Base-by-base conservation (phyloP, 2,797 vertebrate species). In the Halcyon chelicuti region DNA sequence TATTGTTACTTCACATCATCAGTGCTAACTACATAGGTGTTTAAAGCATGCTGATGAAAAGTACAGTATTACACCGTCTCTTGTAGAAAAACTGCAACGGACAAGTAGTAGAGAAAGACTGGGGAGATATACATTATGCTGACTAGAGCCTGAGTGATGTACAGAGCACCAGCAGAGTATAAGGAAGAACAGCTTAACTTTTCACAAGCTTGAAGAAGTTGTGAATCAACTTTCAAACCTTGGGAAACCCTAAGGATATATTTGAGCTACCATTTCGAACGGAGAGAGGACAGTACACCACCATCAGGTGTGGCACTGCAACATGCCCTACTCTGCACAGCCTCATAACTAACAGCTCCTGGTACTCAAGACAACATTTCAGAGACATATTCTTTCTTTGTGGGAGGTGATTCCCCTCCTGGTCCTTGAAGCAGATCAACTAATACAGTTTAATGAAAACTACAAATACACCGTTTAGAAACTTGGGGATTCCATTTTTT, bases 371-470 rank as follows among this genome's bases (percentile, higher is more conserved):
- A 19, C 29, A 77, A 23, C 7, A 26, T 57, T 83, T 88, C 57
- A 51, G 26, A 25, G 25, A 44, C 10, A 7, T 58, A n/a, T 5
- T 54, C 35, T 81, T 93, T 85, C n/a, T 67, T 52, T 73, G 20
- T 52, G 51, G n/a, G 17, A 90, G 25, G 10, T 60, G 35, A 73
- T 86, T 90, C 47, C 51, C 28, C 35, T 73, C 29, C 42, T 75
- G 62, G 42, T 29, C 23, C 54, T 47, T 73, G 76, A 81, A 78
- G n/a, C 19, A 84, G 37, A 76, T 40, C 20, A 61, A n/a, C 25
- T 66, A 88, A 75, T 19, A 35, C 5, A 44, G n/a, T 72, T 91
- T 80, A 91, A 80, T 67, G 61, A 73, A 94, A 79, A 76, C 52
- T 61, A n/a, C 7, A 77, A 89, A 63, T 9, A 60, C 10, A 17